Evolutionary conservation across 2,888 invertebrate genomes (phyloP).

Genomic region (Alitta virens): DNA sequence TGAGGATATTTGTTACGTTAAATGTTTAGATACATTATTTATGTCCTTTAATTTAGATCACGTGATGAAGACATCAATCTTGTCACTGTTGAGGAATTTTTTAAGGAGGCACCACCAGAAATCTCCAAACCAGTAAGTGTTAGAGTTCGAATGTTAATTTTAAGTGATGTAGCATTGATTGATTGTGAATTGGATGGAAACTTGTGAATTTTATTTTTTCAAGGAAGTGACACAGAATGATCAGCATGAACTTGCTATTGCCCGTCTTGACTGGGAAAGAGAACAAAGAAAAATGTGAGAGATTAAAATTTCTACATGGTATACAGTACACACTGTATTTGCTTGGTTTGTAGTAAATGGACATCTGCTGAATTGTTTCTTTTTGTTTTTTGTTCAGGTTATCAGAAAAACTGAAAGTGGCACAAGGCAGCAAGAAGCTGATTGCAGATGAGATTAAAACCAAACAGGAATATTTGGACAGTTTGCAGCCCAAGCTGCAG

Average conservation of each 20-base stretch:
- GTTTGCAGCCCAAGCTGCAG: conserved; percentile 76
- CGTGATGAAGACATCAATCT: conserved; percentile 91
- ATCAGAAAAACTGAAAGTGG: conserved; percentile 72
- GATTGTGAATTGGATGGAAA: no score
- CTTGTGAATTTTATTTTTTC: background rate
- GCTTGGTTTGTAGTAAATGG: no score
- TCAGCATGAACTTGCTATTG: conserved; percentile 78
- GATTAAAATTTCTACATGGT: no score
- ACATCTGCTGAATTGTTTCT: no score
- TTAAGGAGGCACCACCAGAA: conserved; percentile 71
- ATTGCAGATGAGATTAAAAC: conserved; percentile 74
- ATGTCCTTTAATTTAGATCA: conserved; percentile 64
- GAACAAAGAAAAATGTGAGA: conserved; percentile 74
- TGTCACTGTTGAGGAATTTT: conserved; percentile 80
- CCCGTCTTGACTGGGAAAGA: conserved; percentile 87
- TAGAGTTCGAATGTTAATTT: no score
- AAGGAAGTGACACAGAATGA: conserved; percentile 70
- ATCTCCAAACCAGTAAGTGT: conserved; percentile 68
- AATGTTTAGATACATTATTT: background rate
- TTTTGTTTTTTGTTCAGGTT: conserved; percentile 60
- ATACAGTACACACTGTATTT: no score
- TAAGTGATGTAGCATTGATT: no score
- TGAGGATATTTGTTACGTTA: background rate
- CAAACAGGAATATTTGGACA: conserved; percentile 75
- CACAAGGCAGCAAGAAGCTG: conserved; percentile 74